Conservation (phyloP, 2,888 invertebrate genomes). For the Parasteatoda lunata region DNA sequence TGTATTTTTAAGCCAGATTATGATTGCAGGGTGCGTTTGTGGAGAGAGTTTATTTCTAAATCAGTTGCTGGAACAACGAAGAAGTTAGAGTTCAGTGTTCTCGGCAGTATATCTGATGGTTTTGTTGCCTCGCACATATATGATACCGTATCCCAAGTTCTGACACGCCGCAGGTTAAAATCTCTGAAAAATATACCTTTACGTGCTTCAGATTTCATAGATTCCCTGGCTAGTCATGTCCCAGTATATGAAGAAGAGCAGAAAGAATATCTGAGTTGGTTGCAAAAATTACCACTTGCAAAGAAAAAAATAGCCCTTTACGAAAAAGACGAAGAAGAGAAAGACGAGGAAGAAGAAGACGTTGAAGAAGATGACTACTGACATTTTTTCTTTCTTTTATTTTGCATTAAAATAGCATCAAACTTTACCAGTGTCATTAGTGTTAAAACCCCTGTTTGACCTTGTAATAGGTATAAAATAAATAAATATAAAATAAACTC, state of each 20-base stretch:
- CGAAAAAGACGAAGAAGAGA: conserved; percentile 24
- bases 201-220: conserved; percentile 16
- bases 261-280: conserved; percentile 25
- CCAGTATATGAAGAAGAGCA: conserved; percentile 56
- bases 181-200: conserved; percentile 27
- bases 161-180: conserved; percentile 26
- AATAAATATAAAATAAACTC: too few species aligned
- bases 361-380: conserved; percentile 19
- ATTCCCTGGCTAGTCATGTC: conserved; percentile 24
- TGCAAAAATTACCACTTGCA: conserved; percentile 30
- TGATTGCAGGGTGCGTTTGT: conserved; percentile 81
- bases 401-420: too few species aligned
- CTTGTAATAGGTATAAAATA: too few species aligned
- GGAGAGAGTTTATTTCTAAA: conserved; percentile 74
- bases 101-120: conserved; percentile 92
- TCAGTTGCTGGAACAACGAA: conserved; percentile 72
- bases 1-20: conserved; percentile 92
- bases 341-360: neutral
- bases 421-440: neutral
- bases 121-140: conserved; percentile 85
- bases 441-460: neutral
- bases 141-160: conserved; percentile 71
- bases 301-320: conserved; percentile 14
- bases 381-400: neutral
- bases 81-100: conserved; percentile 80